Evolutionary conservation across 2,113 vertebrate genomes (phyloP), one percentile per base, ranked within the genome.

Genomic region (Murina feae): DNA sequence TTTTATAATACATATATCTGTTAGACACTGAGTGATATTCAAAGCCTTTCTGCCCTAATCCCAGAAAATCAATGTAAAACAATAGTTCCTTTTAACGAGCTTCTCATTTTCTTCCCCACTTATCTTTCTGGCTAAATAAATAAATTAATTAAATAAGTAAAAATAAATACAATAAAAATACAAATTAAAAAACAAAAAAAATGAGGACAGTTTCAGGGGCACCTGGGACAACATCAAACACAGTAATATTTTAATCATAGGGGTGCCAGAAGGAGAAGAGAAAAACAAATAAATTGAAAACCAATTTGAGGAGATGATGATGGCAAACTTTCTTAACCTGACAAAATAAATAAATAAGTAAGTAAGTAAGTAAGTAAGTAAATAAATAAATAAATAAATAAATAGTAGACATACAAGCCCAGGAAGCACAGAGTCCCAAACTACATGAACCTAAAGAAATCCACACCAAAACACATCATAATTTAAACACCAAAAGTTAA

Each of bases 61-160:
- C 55, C n/a, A 93, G 78, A 94, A 94, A 91, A 85, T 42, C 28
- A 74, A 11, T 63, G 5, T 91, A 93, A 89, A 89, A 79, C 2
- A 90, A 32, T 23, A 58, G 37, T 16, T 89, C 8, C 44, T 75
- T 89, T 92, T 37, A n/a, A n/a, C n/a, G n/a, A n/a, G n/a, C n/a
- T n/a, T n/a, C n/a, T n/a, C n/a, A n/a, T n/a, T n/a, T n/a, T n/a
- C n/a, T n/a, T n/a, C n/a, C n/a, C n/a, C n/a, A n/a, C n/a, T n/a
- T n/a, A n/a, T n/a, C n/a, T n/a, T n/a, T n/a, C n/a, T n/a, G n/a
- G n/a, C n/a, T n/a, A n/a, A n/a, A n/a, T n/a, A n/a, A n/a, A n/a
- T n/a, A n/a, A n/a, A n/a, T n/a, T n/a, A n/a, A n/a, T n/a, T n/a
- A n/a, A n/a, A n/a, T n/a, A n/a, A n/a, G n/a, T n/a, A n/a, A n/a